Conservation (phyloP, 2,888 invertebrate genomes). For the Drosophila mimetica region DNA sequence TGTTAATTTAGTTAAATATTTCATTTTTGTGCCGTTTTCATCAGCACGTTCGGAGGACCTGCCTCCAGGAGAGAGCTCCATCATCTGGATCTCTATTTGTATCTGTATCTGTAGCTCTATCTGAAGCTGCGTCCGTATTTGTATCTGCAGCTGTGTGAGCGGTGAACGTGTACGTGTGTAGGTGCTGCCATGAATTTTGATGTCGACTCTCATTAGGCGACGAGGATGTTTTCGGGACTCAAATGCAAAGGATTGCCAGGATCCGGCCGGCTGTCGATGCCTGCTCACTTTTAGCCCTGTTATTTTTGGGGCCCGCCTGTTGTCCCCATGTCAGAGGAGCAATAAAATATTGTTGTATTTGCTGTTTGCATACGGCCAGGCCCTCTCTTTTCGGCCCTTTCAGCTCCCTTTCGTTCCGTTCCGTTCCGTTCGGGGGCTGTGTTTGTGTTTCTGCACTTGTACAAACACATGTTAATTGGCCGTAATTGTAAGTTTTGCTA, state of each 20-base stretch:
- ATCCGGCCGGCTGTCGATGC: conserved; percentile 44
- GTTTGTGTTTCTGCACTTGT: conserved; percentile 77
- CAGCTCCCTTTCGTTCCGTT: conserved; percentile 5
- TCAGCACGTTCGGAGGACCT: conserved; percentile 66
- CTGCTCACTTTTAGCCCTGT: conserved; percentile 39
- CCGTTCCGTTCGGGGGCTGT: conserved; percentile 30
- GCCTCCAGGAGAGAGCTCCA: conserved; percentile 24
- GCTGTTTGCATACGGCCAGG: conserved; percentile 50
- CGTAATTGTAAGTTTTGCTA: conserved; percentile 74
- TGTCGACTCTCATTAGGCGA: conserved; percentile 75
- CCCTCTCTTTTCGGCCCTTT: conserved; percentile 1
- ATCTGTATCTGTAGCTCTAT: conserved; percentile 14
- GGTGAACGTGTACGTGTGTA: conserved; percentile 54
- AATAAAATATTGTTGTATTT: conserved; percentile 75
- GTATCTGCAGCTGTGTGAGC: conserved; percentile 7
- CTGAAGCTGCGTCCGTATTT: conserved; percentile 3
- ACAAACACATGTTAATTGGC: conserved; percentile 81
- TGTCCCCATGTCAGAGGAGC: conserved; percentile 54
- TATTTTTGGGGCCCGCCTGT: conserved; percentile 20
- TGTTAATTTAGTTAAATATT: conserved; percentile 82
- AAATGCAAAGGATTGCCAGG: conserved; percentile 71
- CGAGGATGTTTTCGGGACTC: conserved; percentile 49
- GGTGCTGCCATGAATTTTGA: conserved; percentile 76
- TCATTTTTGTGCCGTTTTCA: conserved; percentile 81
- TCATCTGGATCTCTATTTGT: conserved; percentile 26